Conservation (phyloP, 2,888 invertebrate species). For the Mimas tiliae region DNA sequence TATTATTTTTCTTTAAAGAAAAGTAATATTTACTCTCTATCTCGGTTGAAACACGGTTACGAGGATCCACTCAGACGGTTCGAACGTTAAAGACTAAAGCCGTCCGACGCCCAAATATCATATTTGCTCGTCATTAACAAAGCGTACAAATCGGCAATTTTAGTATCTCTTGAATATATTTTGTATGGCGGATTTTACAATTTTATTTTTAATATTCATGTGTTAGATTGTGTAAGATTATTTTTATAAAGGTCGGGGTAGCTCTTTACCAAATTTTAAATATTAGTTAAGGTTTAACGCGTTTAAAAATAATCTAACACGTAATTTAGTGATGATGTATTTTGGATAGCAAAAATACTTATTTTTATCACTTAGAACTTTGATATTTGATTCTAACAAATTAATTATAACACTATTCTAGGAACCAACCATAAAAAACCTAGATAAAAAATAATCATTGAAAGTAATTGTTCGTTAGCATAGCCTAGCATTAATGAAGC, state of each 20-base stretch:
- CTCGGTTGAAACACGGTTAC: not conserved
- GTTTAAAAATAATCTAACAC: no score
- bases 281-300: no score
- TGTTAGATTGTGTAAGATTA: not conserved
- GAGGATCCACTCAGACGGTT: constrained; percentile 13
- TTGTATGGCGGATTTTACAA: not conserved
- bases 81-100: constrained; percentile 6
- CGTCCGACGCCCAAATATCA: constrained; percentile 15
- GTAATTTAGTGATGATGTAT: no score
- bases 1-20: not conserved
- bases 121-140: constrained; percentile 28
- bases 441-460: not conserved
- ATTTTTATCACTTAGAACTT: no score
- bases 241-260: no score
- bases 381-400: no score
- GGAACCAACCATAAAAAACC: not conserved
- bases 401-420: no score
- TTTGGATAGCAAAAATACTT: no score
- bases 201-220: not conserved
- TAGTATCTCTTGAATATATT: constrained; percentile 13
- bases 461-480: not conserved
- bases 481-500: not conserved
- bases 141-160: constrained; percentile 18
- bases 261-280: no score
- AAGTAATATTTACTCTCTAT: not conserved